These are phyloP conservation scores for Cheilinus undulatus DNA, from an alignment of 2,113 vertebrate species.

Conservation along the genomic window DNA sequence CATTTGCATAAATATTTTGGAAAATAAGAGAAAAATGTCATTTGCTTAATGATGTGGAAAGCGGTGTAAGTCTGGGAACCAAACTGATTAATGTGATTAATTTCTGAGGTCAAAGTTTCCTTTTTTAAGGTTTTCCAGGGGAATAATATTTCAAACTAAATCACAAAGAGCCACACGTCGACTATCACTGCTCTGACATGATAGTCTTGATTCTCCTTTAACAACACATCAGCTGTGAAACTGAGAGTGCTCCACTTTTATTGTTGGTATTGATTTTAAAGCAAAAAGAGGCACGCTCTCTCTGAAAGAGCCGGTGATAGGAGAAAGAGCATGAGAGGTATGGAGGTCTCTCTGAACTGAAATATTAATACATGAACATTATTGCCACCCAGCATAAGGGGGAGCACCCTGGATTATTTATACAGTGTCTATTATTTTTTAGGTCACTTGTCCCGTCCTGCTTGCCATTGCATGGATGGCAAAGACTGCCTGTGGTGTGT, in stretches of 20 bases:
- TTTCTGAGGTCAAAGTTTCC: too few species aligned
- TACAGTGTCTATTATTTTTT: conserved; percentile 60
- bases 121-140: too few species aligned
- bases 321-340: not conserved
- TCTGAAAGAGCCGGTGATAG: conserved; percentile 4
- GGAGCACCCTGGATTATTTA: conserved; percentile 72
- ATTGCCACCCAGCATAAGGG: conserved; percentile 57
- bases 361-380: conserved; percentile 74
- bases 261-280: not conserved
- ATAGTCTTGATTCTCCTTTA: not conserved
- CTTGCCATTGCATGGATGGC: conserved; percentile 33
- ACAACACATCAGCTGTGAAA: conserved; percentile 2
- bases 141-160: too few species aligned
- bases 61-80: too few species aligned
- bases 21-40: too few species aligned
- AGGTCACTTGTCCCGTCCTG: conserved; percentile 59
- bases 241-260: not conserved
- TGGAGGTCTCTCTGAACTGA: conserved; percentile 44
- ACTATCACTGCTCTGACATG: not conserved
- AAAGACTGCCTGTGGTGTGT: conserved; percentile 5
- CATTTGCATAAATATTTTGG: too few species aligned
- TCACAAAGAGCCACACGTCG: too few species aligned
- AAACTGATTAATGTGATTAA: too few species aligned
- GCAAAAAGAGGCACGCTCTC: not conserved
- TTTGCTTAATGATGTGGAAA: too few species aligned